Evolutionary conservation across 2,113 vertebrate species (phyloP).

Genomic region (Hemiprocne comata): DNA sequence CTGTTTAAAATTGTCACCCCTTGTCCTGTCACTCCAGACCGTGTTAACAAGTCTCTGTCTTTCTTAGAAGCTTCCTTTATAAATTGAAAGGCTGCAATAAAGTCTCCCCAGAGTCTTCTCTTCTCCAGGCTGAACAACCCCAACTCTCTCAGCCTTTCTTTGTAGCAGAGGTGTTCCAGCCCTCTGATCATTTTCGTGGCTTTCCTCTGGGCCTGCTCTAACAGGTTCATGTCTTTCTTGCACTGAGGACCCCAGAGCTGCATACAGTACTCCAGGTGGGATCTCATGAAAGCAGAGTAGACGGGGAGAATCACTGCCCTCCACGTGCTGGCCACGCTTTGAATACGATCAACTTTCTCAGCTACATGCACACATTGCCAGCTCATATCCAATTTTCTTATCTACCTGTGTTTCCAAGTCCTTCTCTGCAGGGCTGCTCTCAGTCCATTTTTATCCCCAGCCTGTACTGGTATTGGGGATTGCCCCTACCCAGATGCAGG

Average conservation of each 20-base stretch:
- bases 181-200: not conserved
- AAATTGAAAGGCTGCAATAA: fast-evolving
- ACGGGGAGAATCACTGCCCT: not conserved
- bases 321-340: fast-evolving
- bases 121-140: not conserved
- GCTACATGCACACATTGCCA: fast-evolving
- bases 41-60: not conserved
- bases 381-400: not conserved
- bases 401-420: not conserved
- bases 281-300: not conserved
- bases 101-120: not conserved
- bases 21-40: not conserved
- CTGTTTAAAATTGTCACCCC: not conserved
- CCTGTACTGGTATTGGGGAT: not conserved
- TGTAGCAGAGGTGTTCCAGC: not conserved
- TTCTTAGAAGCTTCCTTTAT: not conserved
- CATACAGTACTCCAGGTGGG: not conserved
- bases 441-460: not conserved
- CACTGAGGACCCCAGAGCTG: not conserved
- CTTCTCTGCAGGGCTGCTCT: not conserved
- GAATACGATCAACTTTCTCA: not conserved
- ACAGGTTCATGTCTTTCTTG: not conserved
- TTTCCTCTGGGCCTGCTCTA: not conserved
- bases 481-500: not conserved
- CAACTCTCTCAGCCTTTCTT: not conserved